These are phyloP conservation scores for Hylaeus anthracinus DNA, from an alignment of 1,140 invertebrate genomes.

Conservation along the genomic window DNA sequence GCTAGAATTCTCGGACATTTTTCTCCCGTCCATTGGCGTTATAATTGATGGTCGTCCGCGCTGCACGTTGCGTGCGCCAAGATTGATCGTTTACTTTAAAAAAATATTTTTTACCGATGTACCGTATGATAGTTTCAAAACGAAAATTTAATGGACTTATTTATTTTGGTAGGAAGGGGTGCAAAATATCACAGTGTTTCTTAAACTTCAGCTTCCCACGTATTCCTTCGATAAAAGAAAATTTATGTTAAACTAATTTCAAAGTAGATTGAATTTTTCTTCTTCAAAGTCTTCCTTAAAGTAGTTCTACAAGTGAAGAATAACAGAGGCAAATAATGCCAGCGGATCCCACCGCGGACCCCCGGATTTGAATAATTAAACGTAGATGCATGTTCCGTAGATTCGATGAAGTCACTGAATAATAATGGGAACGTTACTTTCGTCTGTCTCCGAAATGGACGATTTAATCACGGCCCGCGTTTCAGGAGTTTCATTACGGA, in stretches of 20 bases:
- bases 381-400: conserved; percentile 16
- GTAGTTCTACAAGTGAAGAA: no score
- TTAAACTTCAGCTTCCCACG: no score
- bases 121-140: not conserved
- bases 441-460: not conserved
- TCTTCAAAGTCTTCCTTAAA: no score
- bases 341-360: conserved; percentile 27
- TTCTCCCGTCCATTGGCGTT: not conserved
- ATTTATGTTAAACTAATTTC: no score
- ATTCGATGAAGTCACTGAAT: conserved; percentile 50
- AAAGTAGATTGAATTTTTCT: no score
- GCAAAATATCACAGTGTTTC: no score
- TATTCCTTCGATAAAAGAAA: no score
- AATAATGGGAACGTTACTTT: conserved; percentile 39
- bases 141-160: no score
- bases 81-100: conserved; percentile 8
- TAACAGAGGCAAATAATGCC: no score
- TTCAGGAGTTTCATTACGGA: conserved; percentile 25
- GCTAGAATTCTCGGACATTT: conserved; percentile 3
- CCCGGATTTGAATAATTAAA: conserved; percentile 29
- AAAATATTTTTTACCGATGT: not conserved
- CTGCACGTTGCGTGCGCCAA: not conserved
- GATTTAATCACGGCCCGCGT: conserved; percentile 33
- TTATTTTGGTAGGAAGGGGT: no score
- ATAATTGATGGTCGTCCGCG: conserved; percentile 7